These are phyloP conservation scores for Phylloscopus trochilus DNA, from an alignment of 2,113 vertebrate genomes.

Conservation along the genomic window DNA sequence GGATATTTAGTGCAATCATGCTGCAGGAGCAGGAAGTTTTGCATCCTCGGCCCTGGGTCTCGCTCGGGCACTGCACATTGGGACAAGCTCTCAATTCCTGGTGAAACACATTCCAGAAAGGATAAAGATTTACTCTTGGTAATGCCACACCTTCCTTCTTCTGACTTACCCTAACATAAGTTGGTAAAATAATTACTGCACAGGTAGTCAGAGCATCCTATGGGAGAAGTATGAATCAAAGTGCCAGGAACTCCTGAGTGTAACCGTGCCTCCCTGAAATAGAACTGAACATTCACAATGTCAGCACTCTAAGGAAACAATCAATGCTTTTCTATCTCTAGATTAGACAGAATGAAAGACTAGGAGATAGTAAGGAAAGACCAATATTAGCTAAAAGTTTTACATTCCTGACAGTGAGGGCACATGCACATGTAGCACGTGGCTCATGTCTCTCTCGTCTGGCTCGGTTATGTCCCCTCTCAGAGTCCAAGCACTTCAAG, in stretches of 20 bases:
- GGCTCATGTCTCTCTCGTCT: rapidly evolving
- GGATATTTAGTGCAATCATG: not conserved
- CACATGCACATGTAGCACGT: not conserved
- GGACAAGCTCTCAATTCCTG: not conserved
- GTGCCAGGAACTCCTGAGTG: not conserved
- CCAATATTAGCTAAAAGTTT: not conserved
- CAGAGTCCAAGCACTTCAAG: not conserved
- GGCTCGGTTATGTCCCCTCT: not conserved
- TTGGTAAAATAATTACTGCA: not conserved
- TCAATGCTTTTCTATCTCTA: not conserved
- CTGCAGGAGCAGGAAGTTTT: not conserved
- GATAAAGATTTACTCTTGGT: not conserved
- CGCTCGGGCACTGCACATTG: rapidly evolving
- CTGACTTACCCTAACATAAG: not conserved
- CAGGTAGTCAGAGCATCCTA: not conserved
- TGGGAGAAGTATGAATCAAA: not conserved
- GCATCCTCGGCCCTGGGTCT: not conserved
- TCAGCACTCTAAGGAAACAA: not conserved
- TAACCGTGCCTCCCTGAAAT: not conserved
- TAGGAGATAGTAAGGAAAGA: not conserved
- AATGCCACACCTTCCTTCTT: not conserved
- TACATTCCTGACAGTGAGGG: not conserved
- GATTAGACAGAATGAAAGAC: not conserved
- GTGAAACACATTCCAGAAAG: not conserved
- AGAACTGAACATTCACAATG: not conserved